Base-by-base conservation (phyloP, 2,888 invertebrate genomes). In the Ornithoptera alexandrae region DNA sequence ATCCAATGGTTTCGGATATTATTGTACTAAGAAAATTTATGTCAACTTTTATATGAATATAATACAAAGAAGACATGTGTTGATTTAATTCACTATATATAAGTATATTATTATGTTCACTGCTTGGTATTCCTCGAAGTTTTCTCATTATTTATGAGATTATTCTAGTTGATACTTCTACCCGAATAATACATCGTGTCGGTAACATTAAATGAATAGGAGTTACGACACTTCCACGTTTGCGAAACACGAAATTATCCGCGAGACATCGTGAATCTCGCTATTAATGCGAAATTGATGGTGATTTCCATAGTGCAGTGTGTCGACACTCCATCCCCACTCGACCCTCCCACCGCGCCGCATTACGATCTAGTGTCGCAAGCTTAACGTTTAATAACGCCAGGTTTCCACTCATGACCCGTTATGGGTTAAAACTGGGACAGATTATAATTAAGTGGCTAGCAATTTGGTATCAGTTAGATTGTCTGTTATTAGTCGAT, bases 341-440 rank as follows among this genome's bases (percentile, higher is more conserved):
- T 4, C 10, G 46, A 15, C 22, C 46, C 58, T 50, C 59, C 50
- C 63, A 17, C 63, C 30, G 7, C 36, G 10, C 7, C n/a, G 50
- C 58, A 50, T 69, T 75, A 69, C 74, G 67, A 68, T 68, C 72
- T 69, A 72, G 74, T 85, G 81, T 69, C 69, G 74, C 76, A 82
- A 82, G 69, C 74, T 62, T 56, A 65, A 66, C 65, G 64, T 67
- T 75, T 77, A 79, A 78, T 77, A 78, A 79, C 79, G 69, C 61
- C 74, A 74, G 69, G 79, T 79, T 80, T 78, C 80, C 79, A 78
- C 78, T 78, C 80, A 78, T 75, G 80, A 77, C 75, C 77, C 70
- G 79, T 77, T 78, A 79, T 77, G 46, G 74, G 72, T 67, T 72
- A 71, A 72, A 72, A 79, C 72, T 79, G 77, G 80, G 77, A 81